A percentile compares a stretch with the other conserved stretches of the same genome.
Evolutionary conservation across 2,113 vertebrate species (phyloP).

Genomic region (Patagioenas fasciata): DNA sequence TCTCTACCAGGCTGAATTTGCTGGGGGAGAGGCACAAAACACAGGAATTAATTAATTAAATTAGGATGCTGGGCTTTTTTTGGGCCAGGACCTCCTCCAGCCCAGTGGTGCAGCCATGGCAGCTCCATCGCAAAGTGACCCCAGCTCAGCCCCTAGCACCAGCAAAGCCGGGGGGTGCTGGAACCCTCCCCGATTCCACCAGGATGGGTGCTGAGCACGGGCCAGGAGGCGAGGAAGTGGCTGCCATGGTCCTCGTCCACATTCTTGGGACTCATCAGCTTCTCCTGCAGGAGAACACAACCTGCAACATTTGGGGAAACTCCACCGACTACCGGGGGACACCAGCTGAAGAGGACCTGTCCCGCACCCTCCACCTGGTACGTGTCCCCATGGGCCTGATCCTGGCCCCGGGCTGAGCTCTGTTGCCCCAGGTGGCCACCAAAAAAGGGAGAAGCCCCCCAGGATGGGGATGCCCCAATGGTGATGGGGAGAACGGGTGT

Average conservation of each 20-base stretch:
- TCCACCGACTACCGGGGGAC: slow-evolving; percentile 69
- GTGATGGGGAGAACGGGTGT: accelerated
- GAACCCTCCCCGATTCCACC: accelerated
- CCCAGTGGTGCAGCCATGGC: neutral
- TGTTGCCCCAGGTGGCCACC: neutral
- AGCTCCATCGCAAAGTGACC: neutral
- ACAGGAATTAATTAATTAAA: neutral
- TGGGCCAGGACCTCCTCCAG: neutral
- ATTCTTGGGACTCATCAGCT: neutral
- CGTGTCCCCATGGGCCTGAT: accelerated
- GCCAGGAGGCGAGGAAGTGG: accelerated
- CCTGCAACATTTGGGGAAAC: slow-evolving; percentile 75
- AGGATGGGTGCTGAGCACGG: neutral
- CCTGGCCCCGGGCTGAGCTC: neutral
- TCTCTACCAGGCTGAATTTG: neutral
- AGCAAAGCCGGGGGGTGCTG: neutral
- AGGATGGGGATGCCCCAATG: neutral
- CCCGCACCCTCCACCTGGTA: slow-evolving; percentile 81
- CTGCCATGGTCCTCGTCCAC: accelerated
- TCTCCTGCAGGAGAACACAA: slow-evolving; percentile 33
- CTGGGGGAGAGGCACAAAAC: neutral
- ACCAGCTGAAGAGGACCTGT: slow-evolving; percentile 79
- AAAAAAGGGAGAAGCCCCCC: neutral
- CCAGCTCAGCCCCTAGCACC: too few species aligned
- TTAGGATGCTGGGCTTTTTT: too few species aligned